A percentile compares a stretch with the other conserved stretches of the same genome.
Evolutionary conservation across 2,797 vertebrate species (phyloP).

Genomic region (Lacerta bilineata): DNA sequence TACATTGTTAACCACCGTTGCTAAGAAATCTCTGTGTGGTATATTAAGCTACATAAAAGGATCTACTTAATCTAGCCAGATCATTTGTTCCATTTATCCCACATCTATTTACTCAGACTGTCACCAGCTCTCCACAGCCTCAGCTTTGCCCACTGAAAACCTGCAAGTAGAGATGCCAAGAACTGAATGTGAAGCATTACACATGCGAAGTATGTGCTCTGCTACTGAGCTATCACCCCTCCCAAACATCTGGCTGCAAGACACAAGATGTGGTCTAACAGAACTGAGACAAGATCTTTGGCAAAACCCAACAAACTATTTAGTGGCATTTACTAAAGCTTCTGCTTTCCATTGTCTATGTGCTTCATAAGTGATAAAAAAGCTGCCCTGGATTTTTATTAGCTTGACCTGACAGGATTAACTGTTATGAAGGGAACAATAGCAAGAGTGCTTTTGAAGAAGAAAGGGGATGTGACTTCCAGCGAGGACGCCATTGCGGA

Average conservation of each 20-base stretch:
- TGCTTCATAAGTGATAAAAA: not conserved
- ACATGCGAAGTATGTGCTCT: not conserved
- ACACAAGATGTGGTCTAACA: not conserved
- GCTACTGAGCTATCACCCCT: not conserved
- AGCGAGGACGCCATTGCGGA: too few species aligned
- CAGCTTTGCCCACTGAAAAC: not conserved
- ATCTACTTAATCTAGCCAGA: not conserved
- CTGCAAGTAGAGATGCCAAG: not conserved
- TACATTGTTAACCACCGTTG: not conserved
- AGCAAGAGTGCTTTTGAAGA: not conserved
- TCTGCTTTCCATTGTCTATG: conserved; percentile 2
- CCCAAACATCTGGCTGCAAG: conserved; percentile 3
- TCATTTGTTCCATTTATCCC: not conserved
- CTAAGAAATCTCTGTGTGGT: not conserved
- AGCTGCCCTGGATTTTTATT: not conserved
- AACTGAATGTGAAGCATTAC: not conserved
- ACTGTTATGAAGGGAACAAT: not conserved
- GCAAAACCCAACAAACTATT: conserved; percentile 6
- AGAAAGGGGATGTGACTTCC: not conserved
- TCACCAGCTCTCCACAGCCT: not conserved
- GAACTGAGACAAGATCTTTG: not conserved
- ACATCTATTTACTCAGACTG: not conserved
- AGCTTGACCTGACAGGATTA: not conserved
- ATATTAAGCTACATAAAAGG: not conserved
- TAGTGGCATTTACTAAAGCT: not conserved